These are phyloP conservation scores for Belgica antarctica DNA, from an alignment of 2,888 invertebrate genomes.

Conservation along the genomic window DNA sequence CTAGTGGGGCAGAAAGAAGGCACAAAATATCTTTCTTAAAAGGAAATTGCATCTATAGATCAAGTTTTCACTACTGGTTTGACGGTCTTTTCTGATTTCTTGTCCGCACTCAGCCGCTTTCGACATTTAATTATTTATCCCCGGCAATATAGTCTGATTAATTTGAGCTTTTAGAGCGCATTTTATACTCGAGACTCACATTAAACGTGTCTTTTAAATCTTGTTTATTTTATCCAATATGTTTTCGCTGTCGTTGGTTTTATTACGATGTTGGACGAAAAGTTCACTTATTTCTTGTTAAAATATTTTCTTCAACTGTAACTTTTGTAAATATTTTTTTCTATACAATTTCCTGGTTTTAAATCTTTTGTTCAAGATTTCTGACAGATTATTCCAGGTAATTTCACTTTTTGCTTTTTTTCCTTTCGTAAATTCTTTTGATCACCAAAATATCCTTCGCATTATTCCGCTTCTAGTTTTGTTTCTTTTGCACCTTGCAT, in stretches of 20 bases:
- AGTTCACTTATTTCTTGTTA: background rate
- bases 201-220: background rate
- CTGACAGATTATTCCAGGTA: no score
- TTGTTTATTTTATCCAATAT: constrained; percentile 15
- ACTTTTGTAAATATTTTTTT: background rate
- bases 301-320: background rate
- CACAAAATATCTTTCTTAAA: background rate
- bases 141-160: constrained; percentile 34
- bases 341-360: background rate
- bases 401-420: background rate
- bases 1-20: constrained; percentile 7
- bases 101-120: no score
- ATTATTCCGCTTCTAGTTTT: background rate
- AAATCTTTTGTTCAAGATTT: no score
- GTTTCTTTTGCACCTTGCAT: background rate
- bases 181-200: background rate
- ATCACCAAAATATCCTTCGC: background rate
- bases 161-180: constrained; percentile 3
- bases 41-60: constrained; percentile 1
- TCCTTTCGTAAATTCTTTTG: background rate
- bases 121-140: constrained; percentile 30
- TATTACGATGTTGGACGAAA: background rate
- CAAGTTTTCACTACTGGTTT: constrained; percentile 24
- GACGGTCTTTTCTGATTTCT: background rate
- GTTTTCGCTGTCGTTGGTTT: background rate